phyloP scores from a whole-genome alignment of 1,140 invertebrate species.

The Maniola jurtina region DNA sequence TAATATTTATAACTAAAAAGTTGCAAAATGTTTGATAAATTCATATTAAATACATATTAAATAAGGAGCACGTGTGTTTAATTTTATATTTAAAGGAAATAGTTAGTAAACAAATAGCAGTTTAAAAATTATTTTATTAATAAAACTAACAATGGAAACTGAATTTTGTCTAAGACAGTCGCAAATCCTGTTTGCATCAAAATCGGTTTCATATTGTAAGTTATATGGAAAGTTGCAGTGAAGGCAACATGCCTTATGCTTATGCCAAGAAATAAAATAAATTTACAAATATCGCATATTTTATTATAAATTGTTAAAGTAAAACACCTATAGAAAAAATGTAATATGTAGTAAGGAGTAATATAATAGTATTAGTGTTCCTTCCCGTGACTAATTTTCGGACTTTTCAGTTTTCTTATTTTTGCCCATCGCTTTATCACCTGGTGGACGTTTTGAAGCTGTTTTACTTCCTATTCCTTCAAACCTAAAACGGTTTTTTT shows the following conservation, averaged over 20 bases:
- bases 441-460: conserved; percentile 39
- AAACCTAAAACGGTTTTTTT: conserved; percentile 44
- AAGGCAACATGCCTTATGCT: no score
- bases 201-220: not conserved
- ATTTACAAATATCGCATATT: not conserved
- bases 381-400: conserved; percentile 3
- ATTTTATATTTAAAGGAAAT: not conserved
- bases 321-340: not conserved
- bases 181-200: no score
- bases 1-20: not conserved
- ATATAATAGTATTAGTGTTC: not conserved
- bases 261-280: not conserved
- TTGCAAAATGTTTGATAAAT: not conserved
- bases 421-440: conserved; percentile 57
- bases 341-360: not conserved
- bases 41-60: not conserved
- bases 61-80: not conserved
- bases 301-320: not conserved
- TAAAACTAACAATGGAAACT: no score
- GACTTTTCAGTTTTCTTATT: conserved; percentile 13
- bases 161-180: no score
- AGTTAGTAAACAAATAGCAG: no score
- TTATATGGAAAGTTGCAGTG: not conserved
- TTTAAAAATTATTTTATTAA: no score
- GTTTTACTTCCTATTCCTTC: conserved; percentile 53